A percentile compares a stretch with the other conserved stretches of the same genome.
These are phyloP conservation scores for Puffinus mauretanicus DNA, from an alignment of 2,113 vertebrate species.

Conservation along the genomic window DNA sequence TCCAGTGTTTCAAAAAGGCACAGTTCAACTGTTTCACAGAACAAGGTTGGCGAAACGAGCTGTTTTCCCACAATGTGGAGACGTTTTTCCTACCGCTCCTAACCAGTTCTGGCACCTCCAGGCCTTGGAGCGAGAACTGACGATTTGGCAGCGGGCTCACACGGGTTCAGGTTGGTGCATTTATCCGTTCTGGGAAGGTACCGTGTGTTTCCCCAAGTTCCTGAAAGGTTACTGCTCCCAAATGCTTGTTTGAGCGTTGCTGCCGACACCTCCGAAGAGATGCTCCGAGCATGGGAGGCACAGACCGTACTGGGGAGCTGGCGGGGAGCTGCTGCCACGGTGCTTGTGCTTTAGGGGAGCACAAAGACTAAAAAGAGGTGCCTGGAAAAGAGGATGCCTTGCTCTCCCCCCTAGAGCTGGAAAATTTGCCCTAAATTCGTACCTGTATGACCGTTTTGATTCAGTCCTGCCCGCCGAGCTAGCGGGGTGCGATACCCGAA, in stretches of 20 bases:
- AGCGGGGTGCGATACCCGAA: background rate
- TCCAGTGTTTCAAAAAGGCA: background rate
- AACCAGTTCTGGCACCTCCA: conserved; percentile 7
- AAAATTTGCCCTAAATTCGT: background rate
- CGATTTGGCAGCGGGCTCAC: rapidly evolving
- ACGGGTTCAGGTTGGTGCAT: background rate
- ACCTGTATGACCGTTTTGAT: background rate
- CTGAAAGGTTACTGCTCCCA: background rate
- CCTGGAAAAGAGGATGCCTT: background rate
- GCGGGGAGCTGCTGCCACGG: background rate
- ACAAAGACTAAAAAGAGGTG: background rate
- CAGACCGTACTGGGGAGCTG: background rate
- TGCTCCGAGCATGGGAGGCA: background rate
- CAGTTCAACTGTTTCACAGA: background rate
- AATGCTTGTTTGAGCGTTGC: background rate
- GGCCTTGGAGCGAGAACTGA: background rate
- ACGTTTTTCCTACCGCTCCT: background rate
- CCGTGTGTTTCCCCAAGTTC: background rate
- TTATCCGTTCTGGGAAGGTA: background rate
- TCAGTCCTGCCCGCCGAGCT: rapidly evolving
- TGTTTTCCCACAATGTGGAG: conserved; percentile 14
- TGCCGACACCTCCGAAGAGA: background rate
- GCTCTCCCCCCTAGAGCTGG: background rate
- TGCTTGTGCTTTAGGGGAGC: background rate
- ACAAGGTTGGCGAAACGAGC: background rate